These are phyloP conservation scores for Parapsyche elsis DNA, from an alignment of 1,140 invertebrate genomes.

Conservation along the genomic window DNA sequence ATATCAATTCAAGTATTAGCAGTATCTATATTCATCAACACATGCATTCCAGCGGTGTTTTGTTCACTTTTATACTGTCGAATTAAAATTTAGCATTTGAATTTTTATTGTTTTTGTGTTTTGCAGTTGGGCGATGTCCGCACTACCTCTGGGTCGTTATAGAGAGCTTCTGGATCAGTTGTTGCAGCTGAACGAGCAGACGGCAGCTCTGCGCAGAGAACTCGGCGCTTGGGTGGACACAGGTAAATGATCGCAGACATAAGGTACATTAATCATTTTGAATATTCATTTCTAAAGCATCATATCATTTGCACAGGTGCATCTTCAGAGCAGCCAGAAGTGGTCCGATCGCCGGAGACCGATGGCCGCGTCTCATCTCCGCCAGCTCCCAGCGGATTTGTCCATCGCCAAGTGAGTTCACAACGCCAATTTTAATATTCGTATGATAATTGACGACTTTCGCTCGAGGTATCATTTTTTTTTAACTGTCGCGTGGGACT, in stretches of 20 bases:
- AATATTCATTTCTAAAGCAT: too few relatives aligned
- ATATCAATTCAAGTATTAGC: too few relatives aligned
- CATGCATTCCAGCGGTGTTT: too few relatives aligned
- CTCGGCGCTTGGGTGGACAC: constrained; percentile 45
- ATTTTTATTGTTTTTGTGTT: background rate
- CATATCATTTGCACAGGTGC: too few relatives aligned
- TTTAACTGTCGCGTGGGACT: background rate
- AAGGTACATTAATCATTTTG: too few relatives aligned
- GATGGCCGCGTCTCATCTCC: background rate
- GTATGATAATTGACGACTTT: too few relatives aligned
- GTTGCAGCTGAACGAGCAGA: constrained; percentile 53
- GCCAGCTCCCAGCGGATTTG: background rate
- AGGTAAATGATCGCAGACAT: constrained; percentile 33
- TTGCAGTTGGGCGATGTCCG: constrained; percentile 45
- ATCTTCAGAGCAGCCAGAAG: background rate
- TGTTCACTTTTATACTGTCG: too few relatives aligned
- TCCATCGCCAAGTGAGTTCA: too few relatives aligned
- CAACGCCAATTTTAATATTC: too few relatives aligned
- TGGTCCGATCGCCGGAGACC: background rate
- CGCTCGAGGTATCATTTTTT: too few relatives aligned
- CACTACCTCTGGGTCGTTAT: constrained; percentile 53
- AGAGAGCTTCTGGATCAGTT: constrained; percentile 51
- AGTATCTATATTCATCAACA: too few relatives aligned
- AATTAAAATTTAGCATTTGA: too few relatives aligned
- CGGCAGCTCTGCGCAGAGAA: constrained; percentile 50